Percentiles rank a stretch among this genome's conserved stretches.
phyloP scores from a whole-genome alignment of 2,888 invertebrate species.

The Eudemis profundana region DNA sequence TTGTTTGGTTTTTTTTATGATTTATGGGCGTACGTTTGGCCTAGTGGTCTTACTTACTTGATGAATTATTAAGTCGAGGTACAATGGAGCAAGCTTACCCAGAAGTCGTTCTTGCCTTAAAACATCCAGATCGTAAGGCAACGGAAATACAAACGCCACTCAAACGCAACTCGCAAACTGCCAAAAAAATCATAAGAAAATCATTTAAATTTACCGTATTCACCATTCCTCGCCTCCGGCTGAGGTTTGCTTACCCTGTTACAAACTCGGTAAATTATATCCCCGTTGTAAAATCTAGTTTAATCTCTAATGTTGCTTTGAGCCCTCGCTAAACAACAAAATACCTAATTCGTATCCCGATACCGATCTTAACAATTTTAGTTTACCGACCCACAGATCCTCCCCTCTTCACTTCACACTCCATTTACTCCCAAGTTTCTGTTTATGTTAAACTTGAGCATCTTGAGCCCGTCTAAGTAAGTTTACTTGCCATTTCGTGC shows the following conservation, averaged over 20 bases:
- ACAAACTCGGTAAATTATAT: conserved; percentile 14
- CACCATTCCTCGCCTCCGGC: not conserved
- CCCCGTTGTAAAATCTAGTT: conserved; percentile 22
- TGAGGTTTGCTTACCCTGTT: conserved; percentile 1
- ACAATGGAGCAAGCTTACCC: too few relatives aligned
- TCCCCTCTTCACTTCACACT: conserved; percentile 59
- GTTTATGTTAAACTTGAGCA: conserved; percentile 68
- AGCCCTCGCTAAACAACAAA: conserved; percentile 28
- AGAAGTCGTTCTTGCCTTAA: too few relatives aligned
- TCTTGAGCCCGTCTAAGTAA: conserved; percentile 63
- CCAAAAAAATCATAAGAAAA: too few relatives aligned
- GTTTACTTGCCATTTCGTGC: conserved; percentile 69
- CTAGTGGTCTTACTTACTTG: too few relatives aligned
- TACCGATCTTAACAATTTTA: conserved; percentile 43
- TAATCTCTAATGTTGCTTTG: conserved; percentile 32
- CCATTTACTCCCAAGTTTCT: conserved; percentile 68
- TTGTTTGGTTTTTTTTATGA: too few relatives aligned
- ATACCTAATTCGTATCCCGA: conserved; percentile 40
- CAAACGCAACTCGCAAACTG: too few relatives aligned
- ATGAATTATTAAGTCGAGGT: too few relatives aligned
- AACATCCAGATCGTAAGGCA: too few relatives aligned
- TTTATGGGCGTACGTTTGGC: too few relatives aligned
- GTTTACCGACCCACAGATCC: conserved; percentile 49
- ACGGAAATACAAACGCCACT: too few relatives aligned
- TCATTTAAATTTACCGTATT: too few relatives aligned